Evolutionary conservation across 2,113 vertebrate species (phyloP).

Genomic region (Cyanocitta stelleri): DNA sequence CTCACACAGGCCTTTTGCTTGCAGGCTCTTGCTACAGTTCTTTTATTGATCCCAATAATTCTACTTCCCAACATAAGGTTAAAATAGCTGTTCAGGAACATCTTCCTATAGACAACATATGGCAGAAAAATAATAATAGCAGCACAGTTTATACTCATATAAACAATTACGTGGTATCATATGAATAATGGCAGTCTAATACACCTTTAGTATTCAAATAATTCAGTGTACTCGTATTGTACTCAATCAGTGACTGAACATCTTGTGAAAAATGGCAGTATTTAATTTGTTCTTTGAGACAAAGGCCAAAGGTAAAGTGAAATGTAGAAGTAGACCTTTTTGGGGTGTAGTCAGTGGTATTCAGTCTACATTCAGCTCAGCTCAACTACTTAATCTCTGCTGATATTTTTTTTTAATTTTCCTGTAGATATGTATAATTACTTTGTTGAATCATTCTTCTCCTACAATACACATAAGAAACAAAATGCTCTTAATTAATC

Average conservation of each 20-base stretch:
- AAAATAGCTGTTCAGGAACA: not conserved
- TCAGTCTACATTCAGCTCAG: not conserved
- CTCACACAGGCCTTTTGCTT: no score
- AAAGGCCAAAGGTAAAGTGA: not conserved
- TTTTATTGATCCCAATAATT: no score
- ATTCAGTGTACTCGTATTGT: not conserved
- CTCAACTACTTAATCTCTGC: not conserved
- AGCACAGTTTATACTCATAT: not conserved
- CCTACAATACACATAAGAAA: not conserved
- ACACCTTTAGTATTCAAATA: not conserved
- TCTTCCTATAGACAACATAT: not conserved
- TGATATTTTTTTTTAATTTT: not conserved
- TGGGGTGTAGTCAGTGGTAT: not conserved
- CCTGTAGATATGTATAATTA: not conserved
- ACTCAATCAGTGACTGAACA: not conserved
- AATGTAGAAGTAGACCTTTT: not conserved
- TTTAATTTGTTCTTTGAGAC: not conserved
- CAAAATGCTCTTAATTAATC: not conserved
- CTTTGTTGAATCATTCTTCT: not conserved
- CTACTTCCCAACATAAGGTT: not conserved
- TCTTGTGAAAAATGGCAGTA: not conserved
- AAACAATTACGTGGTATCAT: not conserved
- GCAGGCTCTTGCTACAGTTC: no score
- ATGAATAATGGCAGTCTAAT: not conserved
- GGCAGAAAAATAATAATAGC: not conserved